A percentile compares a stretch with the other conserved stretches of the same genome.
These are phyloP conservation scores for Genyomyrus donnyi DNA, from an alignment of 2,113 vertebrate species.

Conservation along the genomic window DNA sequence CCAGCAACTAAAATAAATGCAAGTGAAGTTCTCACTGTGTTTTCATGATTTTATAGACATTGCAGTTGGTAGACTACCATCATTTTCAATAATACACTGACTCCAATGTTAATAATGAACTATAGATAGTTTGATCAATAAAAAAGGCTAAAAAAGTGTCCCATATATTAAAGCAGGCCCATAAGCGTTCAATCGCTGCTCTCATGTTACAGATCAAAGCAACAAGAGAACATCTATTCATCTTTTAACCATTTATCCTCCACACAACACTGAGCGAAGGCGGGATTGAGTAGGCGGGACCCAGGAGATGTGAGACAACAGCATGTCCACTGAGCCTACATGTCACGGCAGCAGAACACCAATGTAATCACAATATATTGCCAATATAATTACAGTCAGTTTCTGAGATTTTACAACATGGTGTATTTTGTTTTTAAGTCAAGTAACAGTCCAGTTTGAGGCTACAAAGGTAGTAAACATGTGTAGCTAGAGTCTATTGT, in stretches of 20 bases:
- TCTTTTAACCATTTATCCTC: not conserved
- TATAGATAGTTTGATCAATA: not conserved
- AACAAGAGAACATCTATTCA: not conserved
- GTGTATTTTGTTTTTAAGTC: not conserved
- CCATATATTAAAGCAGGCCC: not conserved
- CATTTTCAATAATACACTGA: not conserved
- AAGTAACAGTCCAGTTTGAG: not conserved
- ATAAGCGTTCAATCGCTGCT: not conserved
- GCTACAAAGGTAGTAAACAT: not conserved
- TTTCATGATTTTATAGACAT: not conserved
- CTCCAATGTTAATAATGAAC: not conserved
- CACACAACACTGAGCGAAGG: not conserved
- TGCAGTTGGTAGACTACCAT: not conserved
- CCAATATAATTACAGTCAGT: not conserved
- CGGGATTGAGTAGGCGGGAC: not conserved
- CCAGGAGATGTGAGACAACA: not conserved
- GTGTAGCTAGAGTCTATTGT: not conserved
- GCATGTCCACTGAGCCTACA: not conserved
- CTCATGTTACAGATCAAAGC: not conserved
- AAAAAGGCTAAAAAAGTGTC: not conserved
- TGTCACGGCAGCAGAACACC: not conserved
- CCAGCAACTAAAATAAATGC: not conserved
- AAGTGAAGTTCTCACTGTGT: not conserved
- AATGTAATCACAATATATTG: not conserved
- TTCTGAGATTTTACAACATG: not conserved